Evolutionary conservation across 30 jellyfish, hydroid and myxozoan species (phyloP), one percentile per base, ranked within the genome.

Genomic region (Aurelia sp.): DNA sequence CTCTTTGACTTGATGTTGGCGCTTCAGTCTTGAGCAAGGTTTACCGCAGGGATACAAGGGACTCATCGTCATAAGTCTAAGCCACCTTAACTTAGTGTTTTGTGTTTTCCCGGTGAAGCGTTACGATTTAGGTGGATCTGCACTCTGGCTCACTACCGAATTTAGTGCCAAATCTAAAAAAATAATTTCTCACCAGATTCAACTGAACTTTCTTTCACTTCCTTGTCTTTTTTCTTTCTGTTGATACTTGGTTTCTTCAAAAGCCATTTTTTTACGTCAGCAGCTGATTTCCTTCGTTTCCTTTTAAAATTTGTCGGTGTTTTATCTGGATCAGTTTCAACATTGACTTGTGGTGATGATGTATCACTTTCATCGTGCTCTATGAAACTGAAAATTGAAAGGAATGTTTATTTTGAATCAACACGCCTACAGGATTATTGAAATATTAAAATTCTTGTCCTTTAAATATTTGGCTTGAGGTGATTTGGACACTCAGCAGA

Each of bases 231-330:
- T 51, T 87, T 77, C 74, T 64, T 66, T 41, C 82, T 87, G 31
- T 58, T 73, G 68, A 74, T 48, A 35, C 90, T 76, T 21, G 89
- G 96, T 76, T 67, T 76, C 73, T 85, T 76, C 38, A 87, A 74
- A 21, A 87, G 59, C 96, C 96, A 87, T 9, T 87, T 87, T 24
- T 55, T 87, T 67, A 87, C 96, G 64, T 87, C 96, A 44, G 90
- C 27, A 35, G 96, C 96, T 0, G 96, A 87, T 31, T 85, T 81
- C 64, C 84, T 76, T 24, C 80, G 78, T 19, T 55, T 67, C 85
- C 53, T 47, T 57, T 62, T 33, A 52, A 17, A 47, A 48, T 19
- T 55, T 4, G 71, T 53, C 44, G 70, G 61, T 2, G 70, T 20
- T 41, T 47, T 70, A 13, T 71, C 64, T 17, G 85, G 71, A 35